Percentiles rank a stretch among this genome's conserved stretches.
Conservation (phyloP, 2,113 vertebrate genomes). For the Platysternon megacephalum region DNA sequence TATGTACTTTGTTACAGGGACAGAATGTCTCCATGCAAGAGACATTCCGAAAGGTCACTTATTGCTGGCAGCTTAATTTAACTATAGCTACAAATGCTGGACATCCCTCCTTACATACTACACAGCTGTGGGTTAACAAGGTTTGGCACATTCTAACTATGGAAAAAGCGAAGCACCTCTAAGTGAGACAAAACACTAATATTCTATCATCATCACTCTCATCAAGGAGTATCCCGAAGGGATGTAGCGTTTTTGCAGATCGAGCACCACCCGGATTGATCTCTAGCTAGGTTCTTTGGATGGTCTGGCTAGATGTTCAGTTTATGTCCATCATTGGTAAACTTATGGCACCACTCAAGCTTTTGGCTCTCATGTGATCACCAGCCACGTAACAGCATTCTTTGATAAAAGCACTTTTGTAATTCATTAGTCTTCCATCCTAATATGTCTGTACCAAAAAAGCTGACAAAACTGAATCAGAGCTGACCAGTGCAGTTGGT, state of each 20-base stretch:
- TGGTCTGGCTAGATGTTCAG: not conserved
- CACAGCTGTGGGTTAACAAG: not conserved
- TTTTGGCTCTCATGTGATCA: not conserved
- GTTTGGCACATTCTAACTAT: not conserved
- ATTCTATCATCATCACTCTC: not conserved
- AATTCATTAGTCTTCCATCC: not conserved
- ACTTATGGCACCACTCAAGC: not conserved
- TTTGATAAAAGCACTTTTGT: not conserved
- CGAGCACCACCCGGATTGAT: not conserved
- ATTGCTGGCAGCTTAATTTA: not conserved
- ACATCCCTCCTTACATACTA: not conserved
- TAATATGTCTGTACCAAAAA: not conserved
- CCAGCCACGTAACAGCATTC: not conserved
- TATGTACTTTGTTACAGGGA: not conserved
- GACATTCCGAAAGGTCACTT: not conserved
- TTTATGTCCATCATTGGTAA: not conserved
- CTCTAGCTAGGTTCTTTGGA: not conserved
- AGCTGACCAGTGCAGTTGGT: not conserved
- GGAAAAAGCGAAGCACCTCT: not conserved
- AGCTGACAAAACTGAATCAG: not conserved
- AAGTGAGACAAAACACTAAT: not conserved
- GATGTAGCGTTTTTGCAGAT: not conserved
- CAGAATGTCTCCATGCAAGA: not conserved
- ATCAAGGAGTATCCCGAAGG: not conserved
- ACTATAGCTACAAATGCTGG: not conserved